A percentile compares a stretch with the other conserved stretches of the same genome.
Evolutionary conservation across 2,113 vertebrate species (phyloP).

Genomic region (Procapra przewalskii): DNA sequence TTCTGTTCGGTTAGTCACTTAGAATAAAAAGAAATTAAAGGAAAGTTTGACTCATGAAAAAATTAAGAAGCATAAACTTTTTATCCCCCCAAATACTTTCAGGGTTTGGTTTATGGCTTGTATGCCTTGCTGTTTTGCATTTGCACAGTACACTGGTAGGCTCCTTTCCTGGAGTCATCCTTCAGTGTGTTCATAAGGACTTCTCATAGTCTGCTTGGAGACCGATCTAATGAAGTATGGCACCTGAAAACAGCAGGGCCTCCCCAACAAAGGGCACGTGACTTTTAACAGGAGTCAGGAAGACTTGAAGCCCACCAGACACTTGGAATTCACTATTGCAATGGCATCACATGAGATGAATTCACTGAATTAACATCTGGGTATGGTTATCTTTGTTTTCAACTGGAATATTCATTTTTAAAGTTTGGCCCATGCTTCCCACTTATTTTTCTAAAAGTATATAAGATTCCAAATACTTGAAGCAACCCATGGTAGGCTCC

Average conservation of each 20-base stretch:
- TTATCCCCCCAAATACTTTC: not conserved
- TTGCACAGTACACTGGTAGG: not conserved
- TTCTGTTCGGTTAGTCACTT: not conserved
- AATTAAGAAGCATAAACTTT: not conserved
- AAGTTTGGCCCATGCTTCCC: not conserved
- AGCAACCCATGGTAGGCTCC: not conserved
- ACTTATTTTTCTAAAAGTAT: constrained; percentile 14
- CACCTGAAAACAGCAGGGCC: not conserved
- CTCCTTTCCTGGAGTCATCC: not conserved
- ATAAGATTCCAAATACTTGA: not conserved
- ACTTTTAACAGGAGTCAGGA: not conserved
- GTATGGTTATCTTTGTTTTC: constrained; percentile 36
- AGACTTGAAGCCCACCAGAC: not conserved
- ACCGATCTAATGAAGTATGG: not conserved
- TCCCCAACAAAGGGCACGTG: not conserved
- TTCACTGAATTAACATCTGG: constrained; percentile 24
- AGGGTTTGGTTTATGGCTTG: not conserved
- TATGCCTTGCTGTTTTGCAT: not conserved
- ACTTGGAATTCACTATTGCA: not conserved
- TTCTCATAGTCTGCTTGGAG: not conserved
- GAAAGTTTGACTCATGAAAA: not conserved
- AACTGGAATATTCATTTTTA: constrained; percentile 42
- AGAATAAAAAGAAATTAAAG: not conserved
- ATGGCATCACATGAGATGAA: not conserved
- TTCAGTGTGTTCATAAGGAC: not conserved